Evolutionary conservation across 2,888 invertebrate genomes (phyloP), one percentile per base, ranked within the genome.

Genomic region (Sceliomorpha sp.): DNA sequence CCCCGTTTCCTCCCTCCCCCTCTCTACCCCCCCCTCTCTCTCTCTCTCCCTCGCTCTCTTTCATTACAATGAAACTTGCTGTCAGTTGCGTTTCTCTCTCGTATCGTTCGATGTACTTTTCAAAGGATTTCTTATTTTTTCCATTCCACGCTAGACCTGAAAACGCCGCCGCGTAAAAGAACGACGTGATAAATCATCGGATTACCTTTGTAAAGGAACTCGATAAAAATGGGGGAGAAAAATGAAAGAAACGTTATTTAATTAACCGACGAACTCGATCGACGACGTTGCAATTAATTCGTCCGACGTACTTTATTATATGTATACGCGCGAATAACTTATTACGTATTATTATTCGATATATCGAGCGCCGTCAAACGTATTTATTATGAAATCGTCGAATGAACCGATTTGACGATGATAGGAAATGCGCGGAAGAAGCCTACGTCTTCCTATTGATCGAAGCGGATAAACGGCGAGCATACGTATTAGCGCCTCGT

Each of bases 401-500:
- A 60, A 64, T 56, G 39, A 44, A 27, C 31, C 50, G 31, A 70
- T 63, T 55, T 55, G 64, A 37, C 56, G 63, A 69, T 63, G 64
- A 70, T 66, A 62, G 64, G 45, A 50, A 53, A 50, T 26, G 47
- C 42, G 45, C 34, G 37, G 63, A 29, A 44, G 51, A 53, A 40
- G 31, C 42, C 31, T 34, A 36, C 58, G 51, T 62, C 60, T 70
- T 70, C 59, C 51, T 78, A 75, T 76, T 72, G 75, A 75, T 69
- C 73, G 64, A 74, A 75, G 60, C 68, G 73, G 73, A 76, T 79
- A 70, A 73, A 72, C 69, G 73, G 51, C 56, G 58, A 67, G 58
- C 59, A 45, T 60, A 63, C 67, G 69, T 56, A 66, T 67, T 60
- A 77, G 60, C 74, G 72, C 70, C 76, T 81, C 78, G 77, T 81